These are phyloP conservation scores for Tholera decimalis DNA, from an alignment of 2,888 invertebrate genomes.

Conservation along the genomic window DNA sequence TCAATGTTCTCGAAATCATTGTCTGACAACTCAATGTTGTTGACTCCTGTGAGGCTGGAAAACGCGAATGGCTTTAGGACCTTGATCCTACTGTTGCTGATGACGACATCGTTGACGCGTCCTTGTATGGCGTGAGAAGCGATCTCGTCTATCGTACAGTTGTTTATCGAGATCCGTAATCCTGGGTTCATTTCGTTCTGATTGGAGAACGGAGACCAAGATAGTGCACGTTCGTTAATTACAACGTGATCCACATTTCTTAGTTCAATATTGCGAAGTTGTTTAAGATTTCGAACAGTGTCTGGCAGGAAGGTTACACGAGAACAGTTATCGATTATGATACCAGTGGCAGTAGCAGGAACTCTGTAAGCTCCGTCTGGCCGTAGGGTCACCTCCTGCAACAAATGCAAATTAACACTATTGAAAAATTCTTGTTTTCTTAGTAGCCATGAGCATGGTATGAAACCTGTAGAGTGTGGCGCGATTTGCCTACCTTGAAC, in stretches of 20 bases:
- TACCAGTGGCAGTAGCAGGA: conserved; percentile 89
- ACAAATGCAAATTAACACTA: conserved; percentile 30
- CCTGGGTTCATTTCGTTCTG: conserved; percentile 93
- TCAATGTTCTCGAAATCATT: conserved; percentile 92
- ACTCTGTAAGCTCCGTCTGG: conserved; percentile 90
- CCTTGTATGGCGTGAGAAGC: conserved; percentile 93
- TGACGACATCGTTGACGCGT: conserved; percentile 93
- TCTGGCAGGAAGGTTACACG: conserved; percentile 91
- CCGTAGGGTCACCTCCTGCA: conserved; percentile 92
- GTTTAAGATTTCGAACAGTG: conserved; percentile 92
- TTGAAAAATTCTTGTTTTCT: conserved; percentile 5
- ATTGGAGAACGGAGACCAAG: conserved; percentile 91
- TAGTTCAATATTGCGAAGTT: conserved; percentile 92
- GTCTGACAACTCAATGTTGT: conserved; percentile 92
- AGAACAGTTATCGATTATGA: conserved; percentile 93
- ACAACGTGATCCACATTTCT: conserved; percentile 92
- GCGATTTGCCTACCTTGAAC: background rate
- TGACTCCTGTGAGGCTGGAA: conserved; percentile 93
- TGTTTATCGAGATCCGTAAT: conserved; percentile 87
- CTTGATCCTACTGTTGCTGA: conserved; percentile 92
- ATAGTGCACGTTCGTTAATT: conserved; percentile 92
- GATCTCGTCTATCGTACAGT: conserved; percentile 90
- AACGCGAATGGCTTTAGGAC: conserved; percentile 94
- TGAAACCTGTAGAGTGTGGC: background rate
- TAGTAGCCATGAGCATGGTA: background rate